These are phyloP conservation scores for Oncorhynchus clarkii DNA, from an alignment of 2,113 vertebrate species.

Conservation along the genomic window DNA sequence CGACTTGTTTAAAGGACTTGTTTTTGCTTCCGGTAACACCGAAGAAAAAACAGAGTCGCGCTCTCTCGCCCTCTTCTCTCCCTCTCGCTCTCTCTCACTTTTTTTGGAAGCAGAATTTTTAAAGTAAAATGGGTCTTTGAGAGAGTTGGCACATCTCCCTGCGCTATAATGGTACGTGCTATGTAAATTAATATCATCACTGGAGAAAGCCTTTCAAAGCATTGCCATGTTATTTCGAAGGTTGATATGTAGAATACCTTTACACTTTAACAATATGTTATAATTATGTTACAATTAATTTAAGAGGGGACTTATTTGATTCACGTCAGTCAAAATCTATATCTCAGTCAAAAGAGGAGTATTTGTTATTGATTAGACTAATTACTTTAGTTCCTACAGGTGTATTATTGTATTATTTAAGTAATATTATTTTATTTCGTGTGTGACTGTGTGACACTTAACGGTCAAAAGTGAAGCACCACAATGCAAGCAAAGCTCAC, in stretches of 20 bases:
- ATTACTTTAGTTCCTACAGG: neutral
- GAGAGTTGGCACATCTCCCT: slow-evolving; percentile 77
- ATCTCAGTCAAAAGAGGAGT: neutral
- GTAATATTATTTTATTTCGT: neutral
- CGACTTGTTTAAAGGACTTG: slow-evolving; percentile 69
- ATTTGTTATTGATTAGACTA: no score
- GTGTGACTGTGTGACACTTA: neutral
- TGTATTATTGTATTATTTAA: neutral
- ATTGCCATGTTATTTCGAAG: neutral
- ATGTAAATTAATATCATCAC: slow-evolving; percentile 74
- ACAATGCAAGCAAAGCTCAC: neutral
- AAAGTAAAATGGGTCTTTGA: slow-evolving; percentile 82
- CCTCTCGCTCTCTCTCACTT: slow-evolving; percentile 63
- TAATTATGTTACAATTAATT: neutral
- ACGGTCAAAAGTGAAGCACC: neutral
- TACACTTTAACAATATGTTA: neutral
- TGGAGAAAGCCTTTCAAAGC: slow-evolving; percentile 9
- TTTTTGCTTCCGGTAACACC: slow-evolving; percentile 77
- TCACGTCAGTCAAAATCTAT: neutral
- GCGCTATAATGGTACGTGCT: slow-evolving; percentile 82
- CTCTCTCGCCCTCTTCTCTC: slow-evolving; percentile 55
- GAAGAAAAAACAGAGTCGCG: slow-evolving; percentile 71
- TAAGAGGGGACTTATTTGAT: neutral
- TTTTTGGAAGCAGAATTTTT: slow-evolving; percentile 77
- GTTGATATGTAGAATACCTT: neutral